phyloP scores from a whole-genome alignment of 2,797 vertebrate species.

The Lateolabrax maculatus region DNA sequence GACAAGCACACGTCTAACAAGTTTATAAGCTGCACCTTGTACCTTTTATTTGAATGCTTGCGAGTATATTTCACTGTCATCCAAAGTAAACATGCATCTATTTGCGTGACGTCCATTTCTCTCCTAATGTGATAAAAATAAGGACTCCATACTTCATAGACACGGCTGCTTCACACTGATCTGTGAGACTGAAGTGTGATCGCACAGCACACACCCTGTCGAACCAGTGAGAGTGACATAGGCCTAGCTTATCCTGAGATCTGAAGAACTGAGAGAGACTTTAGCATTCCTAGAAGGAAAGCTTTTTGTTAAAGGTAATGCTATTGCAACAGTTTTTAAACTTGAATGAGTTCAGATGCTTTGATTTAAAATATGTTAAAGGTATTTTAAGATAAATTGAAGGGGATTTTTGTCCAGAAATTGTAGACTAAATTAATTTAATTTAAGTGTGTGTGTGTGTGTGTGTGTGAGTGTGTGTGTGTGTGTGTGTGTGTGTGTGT shows the following conservation, averaged over 20 bases:
- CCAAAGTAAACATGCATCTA: too few relatives aligned
- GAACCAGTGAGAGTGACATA: not conserved
- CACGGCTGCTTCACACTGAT: not conserved
- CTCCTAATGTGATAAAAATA: not conserved
- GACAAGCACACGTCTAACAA: not conserved
- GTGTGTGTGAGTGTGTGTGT: not conserved
- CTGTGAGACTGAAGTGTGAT: not conserved
- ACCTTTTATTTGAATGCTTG: not conserved
- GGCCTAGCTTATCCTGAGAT: not conserved
- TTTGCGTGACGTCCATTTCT: too few relatives aligned
- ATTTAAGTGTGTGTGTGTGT: too few relatives aligned
- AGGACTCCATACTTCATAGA: not conserved
- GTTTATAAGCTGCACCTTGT: conserved; percentile 12
- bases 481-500: conserved; percentile 10
- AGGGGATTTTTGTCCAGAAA: not conserved
- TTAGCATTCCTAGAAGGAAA: not conserved
- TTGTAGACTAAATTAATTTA: not conserved
- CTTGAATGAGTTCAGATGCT: not conserved
- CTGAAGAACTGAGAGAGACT: not conserved
- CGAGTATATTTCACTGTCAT: not conserved
- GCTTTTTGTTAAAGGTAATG: not conserved
- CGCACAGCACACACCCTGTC: not conserved
- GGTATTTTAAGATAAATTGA: not conserved
- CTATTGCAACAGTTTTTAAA: not conserved
- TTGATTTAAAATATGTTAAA: not conserved